Percentiles rank a stretch among this genome's conserved stretches.
Evolutionary conservation across 2,888 invertebrate genomes (phyloP).

Genomic region (Eupeodes latifasciatus): DNA sequence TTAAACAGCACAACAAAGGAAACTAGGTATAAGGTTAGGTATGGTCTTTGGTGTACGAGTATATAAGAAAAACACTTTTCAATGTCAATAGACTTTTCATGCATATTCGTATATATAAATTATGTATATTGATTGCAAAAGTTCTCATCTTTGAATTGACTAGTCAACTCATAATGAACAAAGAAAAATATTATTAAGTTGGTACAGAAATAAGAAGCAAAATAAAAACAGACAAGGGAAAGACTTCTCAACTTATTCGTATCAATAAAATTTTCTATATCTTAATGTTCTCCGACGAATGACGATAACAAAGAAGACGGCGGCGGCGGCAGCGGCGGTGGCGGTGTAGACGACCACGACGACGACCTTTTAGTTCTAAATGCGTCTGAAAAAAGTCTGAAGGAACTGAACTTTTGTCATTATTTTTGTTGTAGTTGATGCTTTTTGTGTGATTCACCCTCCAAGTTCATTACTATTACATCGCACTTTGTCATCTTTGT

Average conservation of each 20-base stretch:
- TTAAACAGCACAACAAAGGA: slow-evolving; percentile 21
- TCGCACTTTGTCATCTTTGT: neutral
- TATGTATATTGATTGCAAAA: slow-evolving; percentile 42
- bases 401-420: neutral
- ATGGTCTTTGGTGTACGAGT: no score
- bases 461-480: neutral
- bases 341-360: neutral
- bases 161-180: slow-evolving; percentile 25
- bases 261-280: slow-evolving; percentile 30
- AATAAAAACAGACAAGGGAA: neutral
- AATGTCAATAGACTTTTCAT: slow-evolving; percentile 59
- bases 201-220: neutral
- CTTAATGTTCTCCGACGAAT: neutral
- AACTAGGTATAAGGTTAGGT: neutral
- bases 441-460: slow-evolving; percentile 14
- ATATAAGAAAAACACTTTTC: slow-evolving; percentile 25
- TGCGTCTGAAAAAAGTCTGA: slow-evolving; percentile 8
- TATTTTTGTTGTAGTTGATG: neutral
- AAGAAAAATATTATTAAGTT: slow-evolving; percentile 23
- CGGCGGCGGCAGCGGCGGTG: no score
- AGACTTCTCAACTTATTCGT: neutral
- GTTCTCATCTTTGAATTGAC: slow-evolving; percentile 34
- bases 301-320: no score
- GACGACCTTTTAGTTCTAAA: slow-evolving; percentile 14
- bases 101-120: no score